These are phyloP conservation scores for Scomberomorus guttatus DNA, from an alignment of 2,797 vertebrate species.

Conservation along the genomic window DNA sequence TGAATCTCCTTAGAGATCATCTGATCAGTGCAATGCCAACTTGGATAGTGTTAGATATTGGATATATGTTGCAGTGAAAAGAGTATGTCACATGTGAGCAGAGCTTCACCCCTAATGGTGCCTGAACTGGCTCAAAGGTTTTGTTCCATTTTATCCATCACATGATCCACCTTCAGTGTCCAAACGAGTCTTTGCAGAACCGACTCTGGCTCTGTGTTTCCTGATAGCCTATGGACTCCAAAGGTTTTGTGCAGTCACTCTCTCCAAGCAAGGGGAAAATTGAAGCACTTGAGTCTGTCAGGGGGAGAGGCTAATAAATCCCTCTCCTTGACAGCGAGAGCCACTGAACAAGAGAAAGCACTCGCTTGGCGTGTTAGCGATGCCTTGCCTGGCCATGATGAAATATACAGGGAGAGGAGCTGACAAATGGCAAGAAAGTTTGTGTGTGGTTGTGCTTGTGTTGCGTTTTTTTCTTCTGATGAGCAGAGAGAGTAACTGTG, in stretches of 20 bases:
- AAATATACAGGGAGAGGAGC: slow-evolving; percentile 60
- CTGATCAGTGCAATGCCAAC: neutral
- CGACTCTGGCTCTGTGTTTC: neutral
- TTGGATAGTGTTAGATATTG: neutral
- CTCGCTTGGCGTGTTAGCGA: slow-evolving; percentile 58
- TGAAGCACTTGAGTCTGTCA: slow-evolving; percentile 68
- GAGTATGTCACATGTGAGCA: neutral
- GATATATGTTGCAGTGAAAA: neutral
- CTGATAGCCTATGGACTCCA: slow-evolving; percentile 35
- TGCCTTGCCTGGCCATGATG: slow-evolving; percentile 58
- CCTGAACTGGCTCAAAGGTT: slow-evolving; percentile 11
- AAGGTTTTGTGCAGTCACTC: slow-evolving; percentile 50
- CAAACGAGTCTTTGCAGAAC: neutral
- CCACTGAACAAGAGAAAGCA: slow-evolving; percentile 74
- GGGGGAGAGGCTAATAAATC: slow-evolving; percentile 35
- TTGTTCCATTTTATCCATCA: slow-evolving; percentile 3
- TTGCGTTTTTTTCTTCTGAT: neutral
- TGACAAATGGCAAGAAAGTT: slow-evolving; percentile 57
- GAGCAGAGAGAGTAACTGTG: slow-evolving; percentile 11
- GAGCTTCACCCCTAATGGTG: neutral
- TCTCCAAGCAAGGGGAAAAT: slow-evolving; percentile 59
- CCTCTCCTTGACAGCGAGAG: slow-evolving; percentile 59
- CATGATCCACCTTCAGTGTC: slow-evolving; percentile 12
- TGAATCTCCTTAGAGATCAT: too few species aligned
- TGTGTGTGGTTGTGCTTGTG: slow-evolving; percentile 28